These are phyloP conservation scores for Ictalurus punctatus DNA, from an alignment of 2,113 vertebrate species.

Conservation along the genomic window DNA sequence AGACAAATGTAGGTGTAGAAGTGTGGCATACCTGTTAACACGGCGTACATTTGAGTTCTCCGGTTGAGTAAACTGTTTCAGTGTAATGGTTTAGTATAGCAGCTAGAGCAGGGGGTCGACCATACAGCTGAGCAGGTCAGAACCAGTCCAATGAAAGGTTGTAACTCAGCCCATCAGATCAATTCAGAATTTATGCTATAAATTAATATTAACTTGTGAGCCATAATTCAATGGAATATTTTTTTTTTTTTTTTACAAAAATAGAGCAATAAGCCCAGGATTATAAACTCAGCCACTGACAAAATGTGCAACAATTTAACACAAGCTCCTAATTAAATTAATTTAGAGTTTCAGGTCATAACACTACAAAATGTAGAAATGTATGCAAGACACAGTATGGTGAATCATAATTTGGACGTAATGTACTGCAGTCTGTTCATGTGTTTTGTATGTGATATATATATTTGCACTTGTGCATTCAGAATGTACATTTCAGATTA, in stretches of 20 bases:
- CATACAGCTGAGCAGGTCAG: not conserved
- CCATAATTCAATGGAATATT: not conserved
- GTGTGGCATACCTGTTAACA: not conserved
- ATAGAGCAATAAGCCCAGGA: not conserved
- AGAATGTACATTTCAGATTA: not conserved
- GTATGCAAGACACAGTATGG: not conserved
- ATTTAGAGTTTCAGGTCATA: not conserved
- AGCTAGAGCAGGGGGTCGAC: not conserved
- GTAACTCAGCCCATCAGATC: not conserved
- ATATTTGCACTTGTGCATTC: not conserved
- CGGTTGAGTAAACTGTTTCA: not conserved
- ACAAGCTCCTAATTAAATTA: not conserved
- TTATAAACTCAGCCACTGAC: not conserved
- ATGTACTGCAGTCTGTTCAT: not conserved
- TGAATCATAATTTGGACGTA: too few relatives aligned
- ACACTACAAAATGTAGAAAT: not conserved
- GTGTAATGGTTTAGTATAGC: not conserved
- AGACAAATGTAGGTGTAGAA: not conserved
- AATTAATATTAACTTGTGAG: not conserved
- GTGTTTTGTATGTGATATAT: not conserved
- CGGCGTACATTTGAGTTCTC: not conserved
- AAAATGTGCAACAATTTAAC: not conserved
- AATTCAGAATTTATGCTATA: not conserved
- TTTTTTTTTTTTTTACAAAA: not conserved
- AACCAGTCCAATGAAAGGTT: not conserved